Conservation (phyloP, 2,888 invertebrate genomes). For the Aphelenchoides bicaudatus region DNA sequence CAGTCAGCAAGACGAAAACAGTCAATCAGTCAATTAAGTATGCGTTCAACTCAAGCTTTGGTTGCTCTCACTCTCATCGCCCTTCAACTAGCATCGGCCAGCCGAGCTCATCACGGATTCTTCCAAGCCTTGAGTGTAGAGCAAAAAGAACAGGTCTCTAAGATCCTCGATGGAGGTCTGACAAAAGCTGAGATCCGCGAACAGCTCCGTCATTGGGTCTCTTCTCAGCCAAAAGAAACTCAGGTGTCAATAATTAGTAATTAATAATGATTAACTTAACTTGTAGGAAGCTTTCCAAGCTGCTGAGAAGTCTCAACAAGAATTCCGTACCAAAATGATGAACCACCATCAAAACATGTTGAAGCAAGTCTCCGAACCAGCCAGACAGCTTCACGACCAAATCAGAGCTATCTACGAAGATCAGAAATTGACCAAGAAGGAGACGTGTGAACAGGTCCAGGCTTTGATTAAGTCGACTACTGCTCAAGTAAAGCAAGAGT, state of each 20-base stretch:
- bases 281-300: conserved; percentile 5
- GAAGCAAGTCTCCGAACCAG: neutral
- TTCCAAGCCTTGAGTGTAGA: neutral
- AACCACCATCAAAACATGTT: neutral
- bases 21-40: too few relatives aligned
- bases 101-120: neutral
- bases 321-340: neutral
- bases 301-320: neutral
- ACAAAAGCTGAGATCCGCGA: conserved; percentile 2
- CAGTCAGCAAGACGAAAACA: too few relatives aligned
- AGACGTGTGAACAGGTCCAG: conserved; percentile 1
- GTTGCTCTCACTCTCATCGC: too few relatives aligned
- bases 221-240: neutral
- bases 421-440: neutral
- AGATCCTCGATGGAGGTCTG: conserved; percentile 7
- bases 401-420: conserved; percentile 5
- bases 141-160: neutral
- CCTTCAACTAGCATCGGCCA: neutral
- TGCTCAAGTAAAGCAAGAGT: neutral
- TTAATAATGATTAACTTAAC: too few relatives aligned
- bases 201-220: conserved; percentile 5
- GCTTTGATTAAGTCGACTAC: neutral
- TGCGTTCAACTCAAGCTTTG: too few relatives aligned
- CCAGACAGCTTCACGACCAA: neutral
- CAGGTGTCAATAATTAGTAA: too few relatives aligned